These are phyloP conservation scores for Hydrochoerus hydrochaeris DNA, from an alignment of 2,113 vertebrate species.

Conservation along the genomic window DNA sequence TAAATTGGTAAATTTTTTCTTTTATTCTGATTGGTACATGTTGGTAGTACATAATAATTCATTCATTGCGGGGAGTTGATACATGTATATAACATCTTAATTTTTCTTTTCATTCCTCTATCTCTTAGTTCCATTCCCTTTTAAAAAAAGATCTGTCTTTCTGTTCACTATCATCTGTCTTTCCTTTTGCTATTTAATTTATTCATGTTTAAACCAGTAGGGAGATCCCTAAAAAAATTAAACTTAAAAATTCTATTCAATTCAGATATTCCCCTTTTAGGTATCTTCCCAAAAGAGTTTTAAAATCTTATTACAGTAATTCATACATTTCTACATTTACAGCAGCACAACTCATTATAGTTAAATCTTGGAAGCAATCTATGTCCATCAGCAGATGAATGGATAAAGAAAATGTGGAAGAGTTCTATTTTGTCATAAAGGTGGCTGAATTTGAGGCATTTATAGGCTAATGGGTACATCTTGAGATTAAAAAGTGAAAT, in stretches of 20 bases:
- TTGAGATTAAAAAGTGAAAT: not conserved
- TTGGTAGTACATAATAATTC: not conserved
- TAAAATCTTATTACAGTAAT: not conserved
- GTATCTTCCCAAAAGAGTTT: not conserved
- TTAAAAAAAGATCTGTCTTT: not conserved
- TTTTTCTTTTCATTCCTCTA: not conserved
- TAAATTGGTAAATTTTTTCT: conserved; percentile 17
- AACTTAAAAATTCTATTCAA: not conserved
- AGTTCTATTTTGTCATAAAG: not conserved
- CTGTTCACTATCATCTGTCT: not conserved
- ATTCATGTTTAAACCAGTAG: not conserved
- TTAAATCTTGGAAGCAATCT: not conserved
- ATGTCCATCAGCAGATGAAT: not conserved
- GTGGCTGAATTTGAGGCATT: not conserved
- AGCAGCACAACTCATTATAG: not conserved
- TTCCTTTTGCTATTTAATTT: not conserved
- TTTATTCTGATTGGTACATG: not conserved
- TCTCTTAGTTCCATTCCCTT: not conserved
- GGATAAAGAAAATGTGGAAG: not conserved
- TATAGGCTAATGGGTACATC: not conserved
- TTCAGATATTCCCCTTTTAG: not conserved
- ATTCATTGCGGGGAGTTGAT: not conserved
- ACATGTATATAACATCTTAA: not conserved
- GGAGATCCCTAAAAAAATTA: not conserved
- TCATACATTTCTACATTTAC: not conserved